A percentile compares a stretch with the other conserved stretches of the same genome.
Conservation (phyloP, 2,113 vertebrate species). For the Brevimyrus niger region DNA sequence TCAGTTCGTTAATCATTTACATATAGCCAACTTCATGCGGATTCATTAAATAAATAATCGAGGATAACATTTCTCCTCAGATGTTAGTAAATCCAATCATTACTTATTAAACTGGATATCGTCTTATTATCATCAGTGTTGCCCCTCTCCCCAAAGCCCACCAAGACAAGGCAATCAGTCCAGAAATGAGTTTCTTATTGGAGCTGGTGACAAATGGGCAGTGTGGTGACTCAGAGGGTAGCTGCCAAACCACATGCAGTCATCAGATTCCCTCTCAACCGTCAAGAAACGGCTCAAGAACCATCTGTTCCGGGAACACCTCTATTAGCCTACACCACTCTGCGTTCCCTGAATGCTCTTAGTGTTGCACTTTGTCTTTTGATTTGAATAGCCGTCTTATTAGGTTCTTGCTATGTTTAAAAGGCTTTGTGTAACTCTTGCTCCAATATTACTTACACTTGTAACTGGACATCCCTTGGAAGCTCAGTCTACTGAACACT, state of each 20-base stretch:
- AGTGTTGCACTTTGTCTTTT: not conserved
- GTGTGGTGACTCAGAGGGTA: not conserved
- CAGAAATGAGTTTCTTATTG: slow-evolving; percentile 50
- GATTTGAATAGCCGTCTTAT: not conserved
- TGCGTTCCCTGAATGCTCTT: not conserved
- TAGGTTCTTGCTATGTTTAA: not conserved
- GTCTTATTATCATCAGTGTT: slow-evolving; percentile 44
- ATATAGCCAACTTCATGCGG: slow-evolving; percentile 53
- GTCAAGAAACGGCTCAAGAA: not conserved
- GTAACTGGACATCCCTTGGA: not conserved
- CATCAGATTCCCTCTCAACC: not conserved
- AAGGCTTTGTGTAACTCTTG: not conserved
- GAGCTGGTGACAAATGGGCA: slow-evolving; percentile 48
- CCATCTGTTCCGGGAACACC: not conserved
- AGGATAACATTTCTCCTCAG: slow-evolving; percentile 53
- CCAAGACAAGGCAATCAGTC: slow-evolving; percentile 52
- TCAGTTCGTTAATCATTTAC: slow-evolving; percentile 53
- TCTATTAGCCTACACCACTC: not conserved
- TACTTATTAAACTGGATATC: slow-evolving; percentile 60
- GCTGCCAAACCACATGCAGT: not conserved
- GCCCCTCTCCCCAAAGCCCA: slow-evolving; percentile 28
- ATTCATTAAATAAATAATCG: slow-evolving; percentile 59
- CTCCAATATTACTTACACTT: not conserved
- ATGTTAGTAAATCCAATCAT: slow-evolving; percentile 63
- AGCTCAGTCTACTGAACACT: not conserved